phyloP scores from a whole-genome alignment of 2,113 vertebrate species.

The Brienomyrus brachyistius region DNA sequence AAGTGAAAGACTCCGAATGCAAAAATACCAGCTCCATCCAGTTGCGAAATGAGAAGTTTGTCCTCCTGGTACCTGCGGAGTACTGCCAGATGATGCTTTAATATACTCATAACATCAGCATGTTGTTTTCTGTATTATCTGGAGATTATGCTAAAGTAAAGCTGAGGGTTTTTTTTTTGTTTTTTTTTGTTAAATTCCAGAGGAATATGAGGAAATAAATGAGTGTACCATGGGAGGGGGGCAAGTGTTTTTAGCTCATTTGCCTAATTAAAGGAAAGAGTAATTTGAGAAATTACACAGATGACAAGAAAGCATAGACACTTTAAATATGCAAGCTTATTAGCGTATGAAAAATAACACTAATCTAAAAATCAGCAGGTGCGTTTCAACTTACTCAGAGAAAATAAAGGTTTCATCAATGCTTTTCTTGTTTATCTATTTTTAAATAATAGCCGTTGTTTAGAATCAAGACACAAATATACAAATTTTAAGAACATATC shows the following conservation, averaged over 20 bases:
- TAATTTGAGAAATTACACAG: slow-evolving; percentile 53
- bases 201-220: slow-evolving; percentile 49
- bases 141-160: not conserved
- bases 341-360: slow-evolving; percentile 34
- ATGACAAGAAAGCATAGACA: slow-evolving; percentile 47
- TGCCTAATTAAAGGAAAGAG: slow-evolving; percentile 54
- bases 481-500: not conserved
- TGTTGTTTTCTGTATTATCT: not conserved
- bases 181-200: slow-evolving; percentile 31
- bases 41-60: slow-evolving; percentile 14
- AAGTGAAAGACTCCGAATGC: slow-evolving; percentile 43
- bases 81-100: not conserved
- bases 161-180: slow-evolving; percentile 5
- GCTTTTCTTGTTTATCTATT: not conserved
- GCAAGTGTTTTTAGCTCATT: slow-evolving; percentile 35
- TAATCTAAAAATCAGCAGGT: slow-evolving; percentile 10
- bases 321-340: slow-evolving; percentile 44
- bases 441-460: not conserved
- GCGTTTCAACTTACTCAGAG: not conserved
- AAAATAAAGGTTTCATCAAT: not conserved
- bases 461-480: not conserved
- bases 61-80: not conserved
- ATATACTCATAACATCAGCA: not conserved
- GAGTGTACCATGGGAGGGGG: slow-evolving; percentile 41
- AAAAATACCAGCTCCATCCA: slow-evolving; percentile 6